Conservation (phyloP, 2,113 vertebrate species). For the Ovis aries region DNA sequence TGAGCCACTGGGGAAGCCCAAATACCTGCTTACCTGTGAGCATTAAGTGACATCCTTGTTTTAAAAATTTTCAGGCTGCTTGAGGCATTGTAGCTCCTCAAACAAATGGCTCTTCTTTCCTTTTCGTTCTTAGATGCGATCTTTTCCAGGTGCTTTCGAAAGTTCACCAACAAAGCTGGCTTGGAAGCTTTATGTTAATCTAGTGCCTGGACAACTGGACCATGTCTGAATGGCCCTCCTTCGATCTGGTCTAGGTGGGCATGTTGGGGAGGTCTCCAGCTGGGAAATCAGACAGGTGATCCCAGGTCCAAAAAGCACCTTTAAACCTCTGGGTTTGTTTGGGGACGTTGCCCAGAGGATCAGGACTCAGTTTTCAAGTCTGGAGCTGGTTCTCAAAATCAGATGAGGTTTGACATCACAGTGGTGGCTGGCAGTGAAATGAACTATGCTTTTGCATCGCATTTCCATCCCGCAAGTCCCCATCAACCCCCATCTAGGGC, state of each 20-base stretch:
- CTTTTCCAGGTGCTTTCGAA: not conserved
- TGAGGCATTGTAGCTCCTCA: not conserved
- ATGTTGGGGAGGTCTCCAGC: not conserved
- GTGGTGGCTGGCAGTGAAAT: not conserved
- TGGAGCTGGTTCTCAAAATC: not conserved
- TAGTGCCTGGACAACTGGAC: not conserved
- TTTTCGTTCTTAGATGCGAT: not conserved
- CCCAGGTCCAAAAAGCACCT: not conserved
- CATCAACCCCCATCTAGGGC: not conserved
- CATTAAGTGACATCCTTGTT: not conserved
- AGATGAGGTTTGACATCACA: not conserved
- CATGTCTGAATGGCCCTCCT: not conserved
- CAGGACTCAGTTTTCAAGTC: not conserved
- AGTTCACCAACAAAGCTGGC: not conserved
- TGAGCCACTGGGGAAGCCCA: not conserved
- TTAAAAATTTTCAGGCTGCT: not conserved
- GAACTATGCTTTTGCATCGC: rapidly evolving
- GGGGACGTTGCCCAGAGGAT: not conserved
- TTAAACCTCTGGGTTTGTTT: not conserved
- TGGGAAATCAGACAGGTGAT: not conserved
- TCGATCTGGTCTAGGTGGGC: not conserved
- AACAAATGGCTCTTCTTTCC: not conserved
- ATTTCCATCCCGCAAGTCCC: not conserved
- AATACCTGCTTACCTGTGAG: not conserved
- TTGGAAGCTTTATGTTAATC: not conserved